Conservation (phyloP, 2,113 vertebrate species). For the Struthidea cinerea region DNA sequence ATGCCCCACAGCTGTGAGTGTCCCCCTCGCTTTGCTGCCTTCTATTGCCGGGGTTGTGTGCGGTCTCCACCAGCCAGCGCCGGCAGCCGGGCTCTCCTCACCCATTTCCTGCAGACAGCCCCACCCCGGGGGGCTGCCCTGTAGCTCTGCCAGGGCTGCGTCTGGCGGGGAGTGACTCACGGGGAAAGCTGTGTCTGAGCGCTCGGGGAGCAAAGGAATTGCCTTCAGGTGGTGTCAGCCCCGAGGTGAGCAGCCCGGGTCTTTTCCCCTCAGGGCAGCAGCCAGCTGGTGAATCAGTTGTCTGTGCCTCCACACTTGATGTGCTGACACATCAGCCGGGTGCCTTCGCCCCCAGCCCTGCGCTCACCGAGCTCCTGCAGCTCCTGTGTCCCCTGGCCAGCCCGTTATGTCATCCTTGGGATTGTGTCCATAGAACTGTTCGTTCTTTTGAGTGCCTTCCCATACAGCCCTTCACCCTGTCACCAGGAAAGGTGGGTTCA, state of each 20-base stretch:
- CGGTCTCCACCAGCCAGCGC: neutral
- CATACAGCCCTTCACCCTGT: neutral
- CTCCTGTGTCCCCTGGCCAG: neutral
- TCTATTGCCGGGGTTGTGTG: neutral
- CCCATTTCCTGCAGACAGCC: slow-evolving; percentile 66
- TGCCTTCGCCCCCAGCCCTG: neutral
- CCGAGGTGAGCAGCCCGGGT: slow-evolving; percentile 39
- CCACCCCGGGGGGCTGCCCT: slow-evolving; percentile 35
- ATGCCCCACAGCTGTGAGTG: neutral
- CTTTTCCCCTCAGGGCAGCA: slow-evolving; percentile 39
- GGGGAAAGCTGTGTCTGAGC: slow-evolving; percentile 58
- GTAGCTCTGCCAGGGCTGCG: slow-evolving; percentile 44
- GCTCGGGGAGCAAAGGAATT: slow-evolving; percentile 37
- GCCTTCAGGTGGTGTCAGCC: slow-evolving; percentile 71
- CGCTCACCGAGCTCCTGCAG: neutral
- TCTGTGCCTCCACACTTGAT: neutral
- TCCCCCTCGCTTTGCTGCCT: neutral
- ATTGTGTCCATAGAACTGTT: neutral
- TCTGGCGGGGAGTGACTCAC: slow-evolving; percentile 73
- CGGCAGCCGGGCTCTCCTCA: neutral
- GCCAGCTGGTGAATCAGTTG: slow-evolving; percentile 29
- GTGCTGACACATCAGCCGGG: neutral
- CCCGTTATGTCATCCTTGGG: neutral
- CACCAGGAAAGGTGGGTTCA: neutral
- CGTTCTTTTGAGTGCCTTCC: neutral